Evolutionary conservation across 2,113 vertebrate species (phyloP), one percentile per base, ranked within the genome.

Genomic region (Aegotheles bennettii): DNA sequence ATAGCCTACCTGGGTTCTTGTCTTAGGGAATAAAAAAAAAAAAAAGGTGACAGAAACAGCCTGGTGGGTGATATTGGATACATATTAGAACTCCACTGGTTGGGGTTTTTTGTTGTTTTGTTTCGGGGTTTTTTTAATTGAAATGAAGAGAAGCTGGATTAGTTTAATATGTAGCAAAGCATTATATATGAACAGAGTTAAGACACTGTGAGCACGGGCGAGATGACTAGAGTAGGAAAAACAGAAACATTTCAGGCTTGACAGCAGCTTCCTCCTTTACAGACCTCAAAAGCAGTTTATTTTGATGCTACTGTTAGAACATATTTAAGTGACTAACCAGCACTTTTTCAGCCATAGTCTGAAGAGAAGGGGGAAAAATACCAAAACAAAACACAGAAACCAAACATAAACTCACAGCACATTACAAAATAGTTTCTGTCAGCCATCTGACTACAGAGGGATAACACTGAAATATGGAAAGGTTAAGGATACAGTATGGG

Each of bases 281-380:
- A 90, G 65, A 42, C 19, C 29, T 70, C 40, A 36, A 47, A 74
- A 36, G 38, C 28, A 87, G 9, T 61, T 70, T 53, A 50, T 68
- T 83, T 86, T 77, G 50, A 28, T 84, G n/a, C 9, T 84, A 45
- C 40, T 88, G 9, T 38, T 80, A 18, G n/a, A 81, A 40, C 4
- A 43, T 5, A 65, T 19, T 60, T 42, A 45, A 64, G 18, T 57
- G 50, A 83, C 13, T 63, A 45, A 70, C 33, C 16, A 78, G 33
- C 5, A 53, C 4, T 51, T 94, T 85, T 73, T 48, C 63, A 86
- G 24, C 16, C 7, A 14, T 1, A 70, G 29, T 14, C 33, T 50
- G 19, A 54, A 75, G 29, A 4, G 2, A 5, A 3, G 4, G 13
- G 11, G 9, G 6, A 5, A 2, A 14, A 11, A 29, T 8, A 16